Evolutionary conservation across 2,797 vertebrate genomes (phyloP).

Genomic region (Hippoglossus hippoglossus): DNA sequence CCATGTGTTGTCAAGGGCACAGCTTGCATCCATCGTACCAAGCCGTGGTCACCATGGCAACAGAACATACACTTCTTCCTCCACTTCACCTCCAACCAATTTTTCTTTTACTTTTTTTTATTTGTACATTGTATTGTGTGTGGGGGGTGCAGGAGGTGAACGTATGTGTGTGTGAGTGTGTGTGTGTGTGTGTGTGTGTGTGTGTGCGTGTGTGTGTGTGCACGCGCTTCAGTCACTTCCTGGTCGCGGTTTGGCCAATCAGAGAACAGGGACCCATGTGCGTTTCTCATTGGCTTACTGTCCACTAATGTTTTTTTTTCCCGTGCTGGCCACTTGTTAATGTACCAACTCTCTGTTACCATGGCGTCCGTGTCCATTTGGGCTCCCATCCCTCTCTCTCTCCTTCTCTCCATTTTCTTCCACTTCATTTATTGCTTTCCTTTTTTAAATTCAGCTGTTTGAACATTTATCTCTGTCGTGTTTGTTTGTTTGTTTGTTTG

Average conservation of each 20-base stretch:
- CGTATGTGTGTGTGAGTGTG: too few species aligned
- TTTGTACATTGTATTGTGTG: conserved; percentile 11
- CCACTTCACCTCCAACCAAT: conserved; percentile 39
- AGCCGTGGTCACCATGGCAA: conserved; percentile 76
- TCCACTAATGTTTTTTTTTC: not conserved
- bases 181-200: not conserved
- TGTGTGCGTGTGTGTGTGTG: conserved; percentile 9
- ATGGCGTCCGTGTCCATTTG: conserved; percentile 33
- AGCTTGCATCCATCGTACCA: conserved; percentile 55
- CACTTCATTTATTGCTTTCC: not conserved
- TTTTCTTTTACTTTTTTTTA: conserved; percentile 13
- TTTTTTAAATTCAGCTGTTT: not conserved
- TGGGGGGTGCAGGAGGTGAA: not conserved
- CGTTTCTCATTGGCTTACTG: conserved; percentile 12
- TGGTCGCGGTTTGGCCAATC: conserved; percentile 22
- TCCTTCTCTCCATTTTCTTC: not conserved
- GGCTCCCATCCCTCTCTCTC: not conserved
- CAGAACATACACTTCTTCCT: conserved; percentile 70
- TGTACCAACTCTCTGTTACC: conserved; percentile 35
- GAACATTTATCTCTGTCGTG: not conserved
- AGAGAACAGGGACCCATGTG: not conserved
- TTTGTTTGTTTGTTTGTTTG: too few species aligned
- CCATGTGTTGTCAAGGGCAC: conserved; percentile 74
- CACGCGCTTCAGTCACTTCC: conserved; percentile 34
- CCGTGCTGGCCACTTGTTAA: not conserved